Evolutionary conservation across 1,140 invertebrate species (phyloP).

Genomic region (Littorina saxatilis): DNA sequence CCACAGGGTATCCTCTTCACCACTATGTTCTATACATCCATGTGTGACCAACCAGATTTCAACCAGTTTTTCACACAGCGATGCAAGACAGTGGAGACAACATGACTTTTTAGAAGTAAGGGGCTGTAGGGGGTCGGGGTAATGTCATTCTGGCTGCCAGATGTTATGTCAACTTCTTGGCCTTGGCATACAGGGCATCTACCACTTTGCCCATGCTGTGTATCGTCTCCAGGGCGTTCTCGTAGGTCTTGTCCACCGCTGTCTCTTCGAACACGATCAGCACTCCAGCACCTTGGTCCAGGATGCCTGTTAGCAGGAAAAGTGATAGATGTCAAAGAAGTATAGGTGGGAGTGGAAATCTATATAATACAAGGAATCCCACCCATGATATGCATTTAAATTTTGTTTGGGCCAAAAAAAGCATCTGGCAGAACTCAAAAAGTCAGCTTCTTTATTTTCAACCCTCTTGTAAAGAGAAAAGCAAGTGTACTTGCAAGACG

Average conservation of each 20-base stretch:
- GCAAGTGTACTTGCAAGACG: no score
- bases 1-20: no score
- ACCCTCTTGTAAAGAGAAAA: no score
- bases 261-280: conserved; percentile 98
- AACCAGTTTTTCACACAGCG: no score
- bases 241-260: conserved; percentile 96
- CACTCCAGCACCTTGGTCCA: conserved; percentile 98
- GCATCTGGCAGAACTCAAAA: not conserved
- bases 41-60: no score
- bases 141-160: no score
- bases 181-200: conserved; percentile 98
- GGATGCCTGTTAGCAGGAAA: conserved; percentile 84
- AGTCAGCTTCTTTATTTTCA: no score
- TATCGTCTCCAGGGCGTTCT: conserved; percentile 96
- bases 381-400: not conserved
- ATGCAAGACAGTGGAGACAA: no score
- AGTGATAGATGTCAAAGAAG: not conserved
- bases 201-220: conserved; percentile 99
- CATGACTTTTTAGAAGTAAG: no score
- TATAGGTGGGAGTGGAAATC: not conserved
- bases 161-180: conserved; percentile 95
- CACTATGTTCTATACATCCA: no score
- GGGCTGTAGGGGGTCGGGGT: no score
- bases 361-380: no score
- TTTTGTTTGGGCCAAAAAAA: not conserved